phyloP scores from a whole-genome alignment of 2,113 vertebrate species.

The Strigops habroptila region DNA sequence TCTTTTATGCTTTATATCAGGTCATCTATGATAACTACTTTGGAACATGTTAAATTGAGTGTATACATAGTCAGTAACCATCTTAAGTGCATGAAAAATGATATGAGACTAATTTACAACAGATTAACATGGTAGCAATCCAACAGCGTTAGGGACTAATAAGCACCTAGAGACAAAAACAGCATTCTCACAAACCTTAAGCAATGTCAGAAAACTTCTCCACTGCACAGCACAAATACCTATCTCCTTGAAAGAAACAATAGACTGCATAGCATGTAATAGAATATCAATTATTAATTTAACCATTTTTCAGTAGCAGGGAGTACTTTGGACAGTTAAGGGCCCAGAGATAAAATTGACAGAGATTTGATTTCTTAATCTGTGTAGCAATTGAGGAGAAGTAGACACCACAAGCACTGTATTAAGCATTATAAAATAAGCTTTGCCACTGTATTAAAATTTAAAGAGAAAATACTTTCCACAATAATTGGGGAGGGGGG shows the following conservation, averaged over 20 bases:
- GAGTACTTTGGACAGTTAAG: constrained; percentile 23
- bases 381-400: constrained; percentile 1
- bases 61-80: neutral
- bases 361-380: constrained; percentile 43
- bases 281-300: constrained; percentile 71
- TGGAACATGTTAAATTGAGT: neutral
- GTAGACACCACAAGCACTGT: neutral
- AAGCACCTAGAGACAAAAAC: constrained; percentile 20
- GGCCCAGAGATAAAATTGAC: constrained; percentile 49
- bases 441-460: neutral
- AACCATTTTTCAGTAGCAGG: constrained; percentile 27
- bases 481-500: neutral
- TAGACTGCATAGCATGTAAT: neutral
- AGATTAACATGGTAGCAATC: neutral
- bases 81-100: neutral
- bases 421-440: constrained; percentile 17
- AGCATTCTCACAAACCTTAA: neutral
- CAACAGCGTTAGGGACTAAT: neutral
- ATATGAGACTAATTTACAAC: constrained; percentile 1
- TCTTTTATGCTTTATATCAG: neutral
- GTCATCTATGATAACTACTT: neutral
- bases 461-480: constrained; percentile 18
- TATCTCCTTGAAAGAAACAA: constrained; percentile 30
- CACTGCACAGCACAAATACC: neutral
- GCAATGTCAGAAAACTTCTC: constrained; percentile 27